phyloP scores from a whole-genome alignment of 2,888 invertebrate species.

The Trachelus stipa region DNA sequence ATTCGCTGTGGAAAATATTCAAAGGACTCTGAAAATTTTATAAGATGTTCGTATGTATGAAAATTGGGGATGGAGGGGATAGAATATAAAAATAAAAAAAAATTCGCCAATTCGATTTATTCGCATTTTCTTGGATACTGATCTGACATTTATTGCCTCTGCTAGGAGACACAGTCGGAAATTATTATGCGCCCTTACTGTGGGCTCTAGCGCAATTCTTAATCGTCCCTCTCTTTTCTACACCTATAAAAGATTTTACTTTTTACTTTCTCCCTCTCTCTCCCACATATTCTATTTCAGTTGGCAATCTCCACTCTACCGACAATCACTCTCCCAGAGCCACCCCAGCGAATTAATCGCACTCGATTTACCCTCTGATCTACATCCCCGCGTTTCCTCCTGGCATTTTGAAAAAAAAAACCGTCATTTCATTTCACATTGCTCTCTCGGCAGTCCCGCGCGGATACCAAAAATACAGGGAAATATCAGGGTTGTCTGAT shows the following conservation, averaged over 20 bases:
- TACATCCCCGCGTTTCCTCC: background rate
- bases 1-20: background rate
- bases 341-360: background rate
- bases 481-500: background rate
- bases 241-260: conserved; percentile 11
- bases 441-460: background rate
- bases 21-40: background rate
- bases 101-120: conserved; percentile 29
- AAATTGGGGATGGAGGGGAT: background rate
- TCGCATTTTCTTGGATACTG: conserved; percentile 17
- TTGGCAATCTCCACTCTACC: background rate
- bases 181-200: conserved; percentile 43
- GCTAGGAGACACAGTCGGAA: conserved; percentile 44
- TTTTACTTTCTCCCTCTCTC: conserved; percentile 2
- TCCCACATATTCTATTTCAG: conserved; percentile 15
- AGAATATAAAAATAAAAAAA: background rate
- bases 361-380: background rate
- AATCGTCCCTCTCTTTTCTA: conserved; percentile 27
- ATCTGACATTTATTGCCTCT: conserved; percentile 47
- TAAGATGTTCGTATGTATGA: background rate
- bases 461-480: background rate
- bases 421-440: background rate
- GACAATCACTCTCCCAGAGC: background rate
- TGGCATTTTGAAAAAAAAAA: background rate
- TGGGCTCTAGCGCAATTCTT: conserved; percentile 35